phyloP scores from a whole-genome alignment of 1,140 invertebrate species.

The Stegodyphus dumicola region DNA sequence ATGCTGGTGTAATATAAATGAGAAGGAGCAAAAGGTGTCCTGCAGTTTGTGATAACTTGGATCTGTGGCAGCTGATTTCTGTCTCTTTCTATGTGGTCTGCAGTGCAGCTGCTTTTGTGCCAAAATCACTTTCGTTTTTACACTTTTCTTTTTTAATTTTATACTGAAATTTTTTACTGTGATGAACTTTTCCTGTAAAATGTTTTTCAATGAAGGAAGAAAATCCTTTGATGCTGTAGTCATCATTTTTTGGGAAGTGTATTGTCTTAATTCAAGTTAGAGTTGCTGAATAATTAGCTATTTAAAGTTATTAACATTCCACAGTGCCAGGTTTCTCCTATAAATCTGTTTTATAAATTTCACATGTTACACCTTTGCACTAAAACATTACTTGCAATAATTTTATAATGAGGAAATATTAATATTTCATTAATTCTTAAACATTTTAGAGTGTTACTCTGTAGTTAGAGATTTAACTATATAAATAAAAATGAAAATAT shows the following conservation, averaged over 20 bases:
- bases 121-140: constrained; percentile 34
- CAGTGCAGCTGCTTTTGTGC: constrained; percentile 51
- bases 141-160: constrained; percentile 14
- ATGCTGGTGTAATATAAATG: constrained; percentile 3
- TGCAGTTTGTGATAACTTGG: constrained; percentile 45
- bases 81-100: constrained; percentile 5
- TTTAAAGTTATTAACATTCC: constrained; percentile 28
- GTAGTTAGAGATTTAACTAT: no score
- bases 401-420: constrained; percentile 15
- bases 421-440: neutral
- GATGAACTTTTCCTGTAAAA: constrained; percentile 1
- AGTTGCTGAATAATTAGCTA: no score
- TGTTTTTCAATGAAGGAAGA: no score
- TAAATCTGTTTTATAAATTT: constrained; percentile 7
- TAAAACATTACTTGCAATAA: constrained; percentile 25
- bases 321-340: constrained; percentile 14
- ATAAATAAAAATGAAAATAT: no score
- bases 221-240: neutral
- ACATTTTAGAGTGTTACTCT: no score
- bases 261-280: no score
- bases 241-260: neutral
- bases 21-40: constrained; percentile 46
- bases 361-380: constrained; percentile 49
- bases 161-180: constrained; percentile 12
- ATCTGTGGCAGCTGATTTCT: constrained; percentile 35